Evolutionary conservation across 2,113 vertebrate species (phyloP), one percentile per base, ranked within the genome.

Genomic region (Glaucidium brasilianum): DNA sequence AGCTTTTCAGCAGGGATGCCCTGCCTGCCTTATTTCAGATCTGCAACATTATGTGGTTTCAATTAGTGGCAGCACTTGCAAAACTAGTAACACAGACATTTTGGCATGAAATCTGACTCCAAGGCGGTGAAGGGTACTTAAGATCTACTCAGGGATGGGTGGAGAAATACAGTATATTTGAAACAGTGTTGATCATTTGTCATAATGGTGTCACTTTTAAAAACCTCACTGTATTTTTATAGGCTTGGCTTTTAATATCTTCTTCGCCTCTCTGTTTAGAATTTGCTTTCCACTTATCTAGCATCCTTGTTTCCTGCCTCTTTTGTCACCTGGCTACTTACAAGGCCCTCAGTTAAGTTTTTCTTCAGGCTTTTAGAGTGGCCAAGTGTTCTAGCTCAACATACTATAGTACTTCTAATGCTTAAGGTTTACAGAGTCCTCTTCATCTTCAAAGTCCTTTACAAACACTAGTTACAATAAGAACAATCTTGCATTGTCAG

Each of bases 1-100:
- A 84, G 85, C 37, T 96, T 97, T 98, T 95, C 97, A 97, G 81
- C 93, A 78, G 95, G 82, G 95, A 96, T 97, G 92, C 93, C 88
- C 81, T 97, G 94, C 26, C 85, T 96, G 85, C 73, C 47, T 96
- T 95, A 90, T 89, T 97, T 97, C 93, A 96, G 90, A 97, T 96
- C 95, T 97, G 85, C 74, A 94, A 73, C 45, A 81, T 71, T 86
- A 95, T 83, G 96, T 97, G 96, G 92, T 95, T 98, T 97, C 97
- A 98, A 97, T 98, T 97, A 98, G 94, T 79, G 88, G 95, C 85
- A 95, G 96, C 97, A 97, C 93, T 98, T 98, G 93, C 92, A 88
- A 96, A 97, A 98, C 79, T 77, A 96, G 94, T 80, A 97, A 97
- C 88, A 84, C 93, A 94, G 92, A 94, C 72, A 88, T 92, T 97